These are phyloP conservation scores for Listronotus oregonensis DNA, from an alignment of 1,140 invertebrate species.

Conservation along the genomic window DNA sequence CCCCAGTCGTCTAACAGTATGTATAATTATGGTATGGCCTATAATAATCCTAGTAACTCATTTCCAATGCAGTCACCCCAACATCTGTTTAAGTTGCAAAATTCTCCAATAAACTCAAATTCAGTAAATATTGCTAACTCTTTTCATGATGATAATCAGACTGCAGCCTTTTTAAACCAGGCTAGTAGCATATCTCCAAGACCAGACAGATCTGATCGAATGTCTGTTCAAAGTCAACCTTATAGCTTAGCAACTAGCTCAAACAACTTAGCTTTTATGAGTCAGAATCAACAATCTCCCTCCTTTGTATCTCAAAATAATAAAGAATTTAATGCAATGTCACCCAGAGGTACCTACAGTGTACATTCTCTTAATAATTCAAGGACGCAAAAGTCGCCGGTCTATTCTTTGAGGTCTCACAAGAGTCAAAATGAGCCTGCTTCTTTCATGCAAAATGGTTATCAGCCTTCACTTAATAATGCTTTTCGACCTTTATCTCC, in stretches of 20 bases:
- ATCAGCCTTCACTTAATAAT: not conserved
- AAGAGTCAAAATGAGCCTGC: slow-evolving; percentile 28
- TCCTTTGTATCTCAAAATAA: slow-evolving; percentile 55
- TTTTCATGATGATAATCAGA: not conserved
- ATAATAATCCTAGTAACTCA: not conserved
- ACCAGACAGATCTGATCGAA: slow-evolving; percentile 17
- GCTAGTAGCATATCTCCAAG: not conserved
- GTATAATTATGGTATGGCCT: not conserved
- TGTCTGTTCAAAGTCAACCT: slow-evolving; percentile 22
- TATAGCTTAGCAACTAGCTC: not conserved
- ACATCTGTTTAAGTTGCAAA: not conserved
- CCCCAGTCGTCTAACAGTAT: slow-evolving; percentile 11
- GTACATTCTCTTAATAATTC: not conserved
- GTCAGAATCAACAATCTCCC: slow-evolving; percentile 45
- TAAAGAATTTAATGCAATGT: slow-evolving; percentile 59
- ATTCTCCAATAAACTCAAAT: not conserved
- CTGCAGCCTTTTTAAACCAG: slow-evolving; percentile 10
- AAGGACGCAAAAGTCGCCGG: not conserved
- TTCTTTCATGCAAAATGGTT: not conserved
- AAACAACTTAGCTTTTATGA: not conserved
- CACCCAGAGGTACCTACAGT: slow-evolving; percentile 14
- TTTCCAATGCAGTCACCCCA: not conserved
- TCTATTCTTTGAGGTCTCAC: not conserved
- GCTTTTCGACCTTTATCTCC: slow-evolving; percentile 7
- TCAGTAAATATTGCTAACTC: not conserved